phyloP scores from a whole-genome alignment of 2,888 invertebrate genomes.

The Tuberolachnus salignus region DNA sequence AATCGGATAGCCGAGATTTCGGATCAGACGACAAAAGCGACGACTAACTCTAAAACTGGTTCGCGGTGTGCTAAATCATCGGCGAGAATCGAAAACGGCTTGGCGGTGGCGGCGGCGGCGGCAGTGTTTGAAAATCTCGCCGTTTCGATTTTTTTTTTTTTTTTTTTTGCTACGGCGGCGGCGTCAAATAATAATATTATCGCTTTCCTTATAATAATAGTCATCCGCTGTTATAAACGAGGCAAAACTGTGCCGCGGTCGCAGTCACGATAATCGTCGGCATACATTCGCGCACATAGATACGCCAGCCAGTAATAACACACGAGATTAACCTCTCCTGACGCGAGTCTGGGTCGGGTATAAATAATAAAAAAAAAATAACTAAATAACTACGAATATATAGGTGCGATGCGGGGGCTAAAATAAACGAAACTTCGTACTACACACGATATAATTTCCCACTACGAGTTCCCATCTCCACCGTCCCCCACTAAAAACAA shows the following conservation, averaged over 20 bases:
- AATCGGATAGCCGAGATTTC: no score
- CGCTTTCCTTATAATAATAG: neutral
- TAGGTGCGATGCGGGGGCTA: no score
- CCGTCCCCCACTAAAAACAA: no score
- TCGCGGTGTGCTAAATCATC: constrained; percentile 44
- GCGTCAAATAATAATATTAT: neutral
- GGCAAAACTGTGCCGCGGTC: constrained; percentile 1
- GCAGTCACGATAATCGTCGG: neutral
- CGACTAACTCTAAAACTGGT: constrained; percentile 15
- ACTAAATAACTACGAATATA: no score
- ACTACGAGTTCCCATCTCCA: no score
- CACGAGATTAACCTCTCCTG: constrained; percentile 6
- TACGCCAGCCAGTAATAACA: neutral
- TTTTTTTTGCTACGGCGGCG: no score
- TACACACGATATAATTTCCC: no score
- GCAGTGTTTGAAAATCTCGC: no score
- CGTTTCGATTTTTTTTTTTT: constrained; percentile 12
- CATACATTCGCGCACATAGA: no score
- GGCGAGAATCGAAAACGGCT: constrained; percentile 1
- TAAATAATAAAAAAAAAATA: neutral
- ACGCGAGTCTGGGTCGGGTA: neutral
- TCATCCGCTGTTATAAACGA: no score
- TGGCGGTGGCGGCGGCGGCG: neutral
- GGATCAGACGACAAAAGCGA: neutral
- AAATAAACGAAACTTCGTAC: no score